Evolutionary conservation across 2,888 invertebrate species (phyloP).

Genomic region (Folsomia candida): DNA sequence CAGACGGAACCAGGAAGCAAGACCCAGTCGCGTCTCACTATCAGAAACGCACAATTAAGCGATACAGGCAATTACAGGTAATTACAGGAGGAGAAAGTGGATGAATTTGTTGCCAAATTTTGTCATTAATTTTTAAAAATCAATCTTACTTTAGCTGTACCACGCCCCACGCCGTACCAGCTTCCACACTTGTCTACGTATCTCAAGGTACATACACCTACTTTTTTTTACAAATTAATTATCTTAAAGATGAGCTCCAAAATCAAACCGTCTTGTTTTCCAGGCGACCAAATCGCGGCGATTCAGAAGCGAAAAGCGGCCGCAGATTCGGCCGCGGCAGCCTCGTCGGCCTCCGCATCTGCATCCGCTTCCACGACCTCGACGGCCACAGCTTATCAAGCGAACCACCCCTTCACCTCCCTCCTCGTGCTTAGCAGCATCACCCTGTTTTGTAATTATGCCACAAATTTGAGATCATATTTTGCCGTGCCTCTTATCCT

Average conservation of each 20-base stretch:
- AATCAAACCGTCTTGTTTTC: conserved; percentile 13
- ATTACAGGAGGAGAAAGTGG: too few relatives aligned
- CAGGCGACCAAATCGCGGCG: conserved; percentile 89
- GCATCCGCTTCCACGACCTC: background rate
- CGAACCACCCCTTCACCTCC: background rate
- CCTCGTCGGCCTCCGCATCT: background rate
- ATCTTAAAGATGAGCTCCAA: background rate
- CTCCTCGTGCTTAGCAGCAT: conserved; percentile 8
- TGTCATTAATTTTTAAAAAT: too few relatives aligned
- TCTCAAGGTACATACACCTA: conserved; percentile 67
- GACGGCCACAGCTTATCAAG: too few relatives aligned
- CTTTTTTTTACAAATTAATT: background rate
- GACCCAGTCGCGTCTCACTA: conserved; percentile 80
- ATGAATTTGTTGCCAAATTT: too few relatives aligned
- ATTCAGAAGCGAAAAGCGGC: conserved; percentile 73
- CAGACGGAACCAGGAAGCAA: conserved; percentile 78
- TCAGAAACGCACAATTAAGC: conserved; percentile 74
- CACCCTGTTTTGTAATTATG: too few relatives aligned
- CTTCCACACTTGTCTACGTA: conserved; percentile 83
- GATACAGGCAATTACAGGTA: conserved; percentile 93
- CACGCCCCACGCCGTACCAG: conserved; percentile 83
- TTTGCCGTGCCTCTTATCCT: conserved; percentile 22
- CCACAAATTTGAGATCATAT: too few relatives aligned
- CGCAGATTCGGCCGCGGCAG: conserved; percentile 34
- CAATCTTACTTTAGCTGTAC: conserved; percentile 78